Evolutionary conservation across 2,888 invertebrate species (phyloP).

Genomic region (Helobdella robusta): DNA sequence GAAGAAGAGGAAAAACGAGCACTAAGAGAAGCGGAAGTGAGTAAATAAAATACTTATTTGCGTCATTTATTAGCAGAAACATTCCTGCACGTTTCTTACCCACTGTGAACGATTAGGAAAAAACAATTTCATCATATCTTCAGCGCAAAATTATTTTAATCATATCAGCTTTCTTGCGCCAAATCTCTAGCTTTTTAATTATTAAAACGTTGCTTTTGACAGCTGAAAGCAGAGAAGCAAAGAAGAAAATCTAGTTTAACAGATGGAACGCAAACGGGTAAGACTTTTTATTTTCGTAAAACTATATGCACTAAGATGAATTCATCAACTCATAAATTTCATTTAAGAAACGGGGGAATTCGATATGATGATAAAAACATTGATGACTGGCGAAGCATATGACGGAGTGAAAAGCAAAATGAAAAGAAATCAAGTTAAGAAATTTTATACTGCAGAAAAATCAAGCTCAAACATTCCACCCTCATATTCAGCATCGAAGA

Average conservation of each 20-base stretch:
- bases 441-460: neutral
- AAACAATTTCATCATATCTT: neutral
- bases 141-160: neutral
- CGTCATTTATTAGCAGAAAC: neutral
- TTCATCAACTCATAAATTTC: too few species aligned
- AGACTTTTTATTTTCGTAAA: too few species aligned
- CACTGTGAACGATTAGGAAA: too few species aligned
- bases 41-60: neutral
- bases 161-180: neutral
- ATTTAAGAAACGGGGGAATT: slow-evolving; percentile 5
- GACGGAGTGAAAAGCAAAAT: neutral
- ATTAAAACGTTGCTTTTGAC: too few species aligned
- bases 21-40: slow-evolving; percentile 74
- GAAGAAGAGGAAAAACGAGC: slow-evolving; percentile 82
- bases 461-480: too few species aligned
- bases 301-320: too few species aligned
- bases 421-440: neutral
- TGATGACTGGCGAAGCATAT: slow-evolving; percentile 15
- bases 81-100: too few species aligned
- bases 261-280: neutral
- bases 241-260: neutral
- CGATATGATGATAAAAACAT: slow-evolving; percentile 4
- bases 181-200: neutral
- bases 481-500: too few species aligned
- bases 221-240: neutral